phyloP scores from a whole-genome alignment of 2,797 vertebrate genomes.

The Otolemur crassicaudatus region DNA sequence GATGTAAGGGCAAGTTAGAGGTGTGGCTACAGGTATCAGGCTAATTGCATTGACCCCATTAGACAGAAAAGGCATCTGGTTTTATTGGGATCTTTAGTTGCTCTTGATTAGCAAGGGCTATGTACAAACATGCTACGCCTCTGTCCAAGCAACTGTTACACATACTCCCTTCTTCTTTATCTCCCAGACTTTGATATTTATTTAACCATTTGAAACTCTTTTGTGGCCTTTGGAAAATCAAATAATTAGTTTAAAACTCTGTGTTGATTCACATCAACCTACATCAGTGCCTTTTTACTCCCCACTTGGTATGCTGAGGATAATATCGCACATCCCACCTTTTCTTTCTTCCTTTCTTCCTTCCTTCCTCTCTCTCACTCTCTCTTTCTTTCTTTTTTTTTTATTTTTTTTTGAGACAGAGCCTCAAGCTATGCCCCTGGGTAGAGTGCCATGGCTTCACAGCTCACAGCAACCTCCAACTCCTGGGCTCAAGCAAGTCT shows the following conservation, averaged over 20 bases:
- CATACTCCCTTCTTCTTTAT: background rate
- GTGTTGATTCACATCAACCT: background rate
- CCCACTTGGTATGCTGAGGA: background rate
- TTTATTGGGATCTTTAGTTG: conserved; percentile 48
- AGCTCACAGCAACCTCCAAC: too few species aligned
- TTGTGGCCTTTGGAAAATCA: conserved; percentile 20
- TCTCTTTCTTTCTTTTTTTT: too few species aligned
- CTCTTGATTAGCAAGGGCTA: conserved; percentile 17
- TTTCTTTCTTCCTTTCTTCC: too few species aligned
- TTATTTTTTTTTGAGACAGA: too few species aligned
- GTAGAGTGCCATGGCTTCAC: too few species aligned
- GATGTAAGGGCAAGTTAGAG: conserved; percentile 43
- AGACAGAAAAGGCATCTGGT: conserved; percentile 30
- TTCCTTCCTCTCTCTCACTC: too few species aligned
- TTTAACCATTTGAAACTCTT: conserved; percentile 20
- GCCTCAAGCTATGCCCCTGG: too few species aligned
- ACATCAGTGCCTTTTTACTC: conserved; percentile 14
- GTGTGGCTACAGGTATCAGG: conserved; percentile 34
- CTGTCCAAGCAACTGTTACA: background rate
- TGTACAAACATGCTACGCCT: background rate
- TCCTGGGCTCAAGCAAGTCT: too few species aligned
- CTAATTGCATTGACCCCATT: conserved; percentile 57
- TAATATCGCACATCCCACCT: background rate
- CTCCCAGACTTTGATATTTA: conserved; percentile 6
- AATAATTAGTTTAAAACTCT: background rate